Evolutionary conservation across 2,888 invertebrate genomes (phyloP).

Genomic region (Drosophila diplacantha): DNA sequence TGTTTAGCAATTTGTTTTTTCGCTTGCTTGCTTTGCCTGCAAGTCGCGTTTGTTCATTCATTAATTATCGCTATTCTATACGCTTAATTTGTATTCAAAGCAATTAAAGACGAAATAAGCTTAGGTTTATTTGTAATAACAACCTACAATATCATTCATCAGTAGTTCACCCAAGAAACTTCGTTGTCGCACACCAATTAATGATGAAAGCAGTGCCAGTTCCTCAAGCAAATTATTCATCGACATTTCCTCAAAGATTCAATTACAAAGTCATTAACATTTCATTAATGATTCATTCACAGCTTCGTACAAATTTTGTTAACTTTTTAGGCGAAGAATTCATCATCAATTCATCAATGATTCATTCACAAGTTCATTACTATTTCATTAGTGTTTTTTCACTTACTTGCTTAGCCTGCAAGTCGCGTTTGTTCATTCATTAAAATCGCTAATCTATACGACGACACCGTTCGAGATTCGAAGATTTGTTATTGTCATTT

Average conservation of each 20-base stretch:
- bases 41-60: conserved; percentile 48
- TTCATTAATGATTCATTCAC: background rate
- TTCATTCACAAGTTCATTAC: background rate
- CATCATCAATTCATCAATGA: background rate
- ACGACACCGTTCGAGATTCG: conserved; percentile 22
- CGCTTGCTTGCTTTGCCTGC: conserved; percentile 26
- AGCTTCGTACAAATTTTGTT: too few species aligned
- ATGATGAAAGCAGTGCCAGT: too few species aligned
- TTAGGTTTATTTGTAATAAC: background rate
- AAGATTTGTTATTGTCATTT: background rate
- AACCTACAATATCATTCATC: background rate
- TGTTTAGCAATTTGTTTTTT: conserved; percentile 37
- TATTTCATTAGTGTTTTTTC: background rate
- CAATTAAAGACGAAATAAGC: conserved; percentile 52
- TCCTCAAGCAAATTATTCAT: background rate
- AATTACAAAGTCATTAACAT: background rate
- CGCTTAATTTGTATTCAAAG: conserved; percentile 60
- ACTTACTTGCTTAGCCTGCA: conserved; percentile 23
- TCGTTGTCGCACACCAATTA: background rate
- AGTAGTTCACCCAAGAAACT: background rate
- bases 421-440: conserved; percentile 48
- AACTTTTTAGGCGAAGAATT: background rate
- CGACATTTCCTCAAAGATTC: background rate
- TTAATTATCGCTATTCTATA: conserved; percentile 59
- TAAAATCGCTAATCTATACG: conserved; percentile 58